Conservation (phyloP, 1,140 invertebrate genomes). For the Platorchestia sp. region DNA sequence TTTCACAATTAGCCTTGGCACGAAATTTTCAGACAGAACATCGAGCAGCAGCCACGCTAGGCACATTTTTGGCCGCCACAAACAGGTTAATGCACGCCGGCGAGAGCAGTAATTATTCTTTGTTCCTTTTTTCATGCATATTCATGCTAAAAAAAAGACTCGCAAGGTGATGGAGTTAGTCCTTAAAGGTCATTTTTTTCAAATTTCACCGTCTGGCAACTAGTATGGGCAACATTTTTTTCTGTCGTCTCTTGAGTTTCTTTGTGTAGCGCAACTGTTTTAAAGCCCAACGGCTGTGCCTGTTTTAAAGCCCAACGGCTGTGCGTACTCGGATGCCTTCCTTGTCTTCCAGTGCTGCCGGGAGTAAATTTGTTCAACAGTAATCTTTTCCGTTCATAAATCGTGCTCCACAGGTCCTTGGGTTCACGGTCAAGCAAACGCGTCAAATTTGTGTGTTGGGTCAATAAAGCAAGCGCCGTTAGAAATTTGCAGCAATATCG, state of each 20-base stretch:
- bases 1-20: not conserved
- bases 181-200: no score
- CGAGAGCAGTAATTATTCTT: not conserved
- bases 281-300: not conserved
- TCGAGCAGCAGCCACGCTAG: no score
- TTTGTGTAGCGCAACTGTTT: not conserved
- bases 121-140: not conserved
- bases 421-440: not conserved
- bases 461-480: not conserved
- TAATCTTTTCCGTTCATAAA: not conserved
- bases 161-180: no score
- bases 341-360: not conserved
- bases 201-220: no score
- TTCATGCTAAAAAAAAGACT: not conserved
- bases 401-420: not conserved
- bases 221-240: not conserved
- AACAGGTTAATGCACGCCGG: no score
- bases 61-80: no score
- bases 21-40: not conserved
- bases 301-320: not conserved
- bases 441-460: not conserved
- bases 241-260: not conserved
- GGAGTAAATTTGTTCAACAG: not conserved
- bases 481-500: not conserved
- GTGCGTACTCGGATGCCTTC: not conserved